These are phyloP conservation scores for Lonchura striata DNA, from an alignment of 2,113 vertebrate species.

Conservation along the genomic window DNA sequence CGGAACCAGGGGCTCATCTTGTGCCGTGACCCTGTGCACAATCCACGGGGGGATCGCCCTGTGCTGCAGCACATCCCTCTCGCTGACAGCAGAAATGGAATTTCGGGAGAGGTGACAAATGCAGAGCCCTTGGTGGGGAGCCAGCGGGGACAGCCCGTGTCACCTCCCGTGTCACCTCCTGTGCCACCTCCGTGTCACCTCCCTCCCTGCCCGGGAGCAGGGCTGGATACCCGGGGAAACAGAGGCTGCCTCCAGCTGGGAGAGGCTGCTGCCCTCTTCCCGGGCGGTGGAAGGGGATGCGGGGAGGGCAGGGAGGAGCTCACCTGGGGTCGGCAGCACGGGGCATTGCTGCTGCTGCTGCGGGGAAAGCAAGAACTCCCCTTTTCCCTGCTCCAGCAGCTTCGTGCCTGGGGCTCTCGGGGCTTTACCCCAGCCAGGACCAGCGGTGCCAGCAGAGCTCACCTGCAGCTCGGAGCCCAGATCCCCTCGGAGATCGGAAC, in stretches of 20 bases:
- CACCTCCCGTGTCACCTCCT: background rate
- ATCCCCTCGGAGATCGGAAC: accelerated
- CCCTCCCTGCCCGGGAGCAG: background rate
- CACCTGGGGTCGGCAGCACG: accelerated
- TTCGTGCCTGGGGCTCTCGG: accelerated
- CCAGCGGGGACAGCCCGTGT: accelerated
- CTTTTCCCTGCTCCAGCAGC: background rate
- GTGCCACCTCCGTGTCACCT: too few species aligned
- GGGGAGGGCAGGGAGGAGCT: background rate
- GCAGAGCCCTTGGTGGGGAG: background rate
- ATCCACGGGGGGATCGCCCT: accelerated
- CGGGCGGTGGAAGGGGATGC: background rate
- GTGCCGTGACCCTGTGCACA: background rate
- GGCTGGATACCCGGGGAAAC: accelerated
- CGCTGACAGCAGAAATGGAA: accelerated
- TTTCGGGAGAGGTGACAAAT: background rate
- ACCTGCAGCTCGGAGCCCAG: accelerated
- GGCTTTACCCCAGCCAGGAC: background rate
- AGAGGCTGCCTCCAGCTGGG: accelerated
- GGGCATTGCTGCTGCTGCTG: background rate
- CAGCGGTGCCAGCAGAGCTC: accelerated
- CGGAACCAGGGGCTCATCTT: background rate
- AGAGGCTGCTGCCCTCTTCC: background rate
- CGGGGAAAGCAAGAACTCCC: accelerated
- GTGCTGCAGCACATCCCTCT: accelerated